Conservation (phyloP, 92 coral and sea anemone genomes). For the Micromussa lordhowensis region DNA sequence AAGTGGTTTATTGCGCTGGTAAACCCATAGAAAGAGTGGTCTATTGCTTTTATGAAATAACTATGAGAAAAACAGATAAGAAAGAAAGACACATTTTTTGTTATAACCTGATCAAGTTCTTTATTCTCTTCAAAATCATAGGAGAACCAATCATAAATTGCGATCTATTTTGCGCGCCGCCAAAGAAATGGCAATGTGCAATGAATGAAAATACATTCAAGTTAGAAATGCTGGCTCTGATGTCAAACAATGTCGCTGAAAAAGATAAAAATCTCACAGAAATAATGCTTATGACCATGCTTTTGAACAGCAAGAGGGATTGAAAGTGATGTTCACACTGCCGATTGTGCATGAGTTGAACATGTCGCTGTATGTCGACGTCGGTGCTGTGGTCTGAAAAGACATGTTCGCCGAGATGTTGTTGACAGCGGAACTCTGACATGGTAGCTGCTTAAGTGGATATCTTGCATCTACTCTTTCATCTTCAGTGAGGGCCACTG, state of each 20-base stretch:
- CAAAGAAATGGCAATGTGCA: too few species aligned
- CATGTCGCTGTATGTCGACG: not conserved
- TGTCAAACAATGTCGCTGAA: not conserved
- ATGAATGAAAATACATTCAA: too few species aligned
- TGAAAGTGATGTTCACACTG: not conserved
- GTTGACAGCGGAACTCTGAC: not conserved
- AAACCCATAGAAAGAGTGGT: too few species aligned
- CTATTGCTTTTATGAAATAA: too few species aligned
- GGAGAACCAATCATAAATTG: not conserved
- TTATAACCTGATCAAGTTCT: not conserved
- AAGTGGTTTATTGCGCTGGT: too few species aligned
- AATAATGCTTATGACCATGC: too few species aligned
- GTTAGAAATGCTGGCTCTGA: too few species aligned
- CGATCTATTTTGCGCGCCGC: not conserved
- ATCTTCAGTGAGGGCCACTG: not conserved
- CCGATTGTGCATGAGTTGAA: conserved; percentile 6
- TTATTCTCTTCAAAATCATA: not conserved
- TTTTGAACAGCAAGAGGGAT: not conserved
- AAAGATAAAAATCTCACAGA: not conserved
- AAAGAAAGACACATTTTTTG: not conserved
- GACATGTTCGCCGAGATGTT: not conserved
- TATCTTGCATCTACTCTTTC: not conserved
- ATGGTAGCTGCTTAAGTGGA: not conserved
- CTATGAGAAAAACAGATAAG: not conserved
- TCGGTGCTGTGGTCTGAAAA: not conserved